Evolutionary conservation across 2,797 vertebrate genomes (phyloP).

Genomic region (Merluccius polli): DNA sequence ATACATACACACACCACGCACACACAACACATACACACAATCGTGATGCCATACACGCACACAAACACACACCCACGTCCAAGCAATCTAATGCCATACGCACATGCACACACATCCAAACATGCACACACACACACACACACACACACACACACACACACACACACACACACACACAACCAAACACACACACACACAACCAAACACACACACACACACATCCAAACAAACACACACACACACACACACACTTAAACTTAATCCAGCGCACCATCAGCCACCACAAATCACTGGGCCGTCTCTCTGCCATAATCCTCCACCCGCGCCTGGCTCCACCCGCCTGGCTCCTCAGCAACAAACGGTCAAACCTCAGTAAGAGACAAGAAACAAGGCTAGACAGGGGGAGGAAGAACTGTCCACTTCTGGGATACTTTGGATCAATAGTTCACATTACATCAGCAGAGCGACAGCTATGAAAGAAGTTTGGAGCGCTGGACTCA

Average conservation of each 20-base stretch:
- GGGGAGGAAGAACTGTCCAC: neutral
- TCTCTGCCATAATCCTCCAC: conserved; percentile 63
- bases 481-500: neutral
- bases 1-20: neutral
- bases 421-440: neutral
- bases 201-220: conserved; percentile 4
- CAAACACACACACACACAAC: neutral
- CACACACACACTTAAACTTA: conserved; percentile 18
- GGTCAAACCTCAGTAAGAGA: conserved; percentile 64
- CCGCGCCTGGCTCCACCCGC: conserved; percentile 31
- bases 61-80: neutral
- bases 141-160: conserved; percentile 23
- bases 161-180: conserved; percentile 34
- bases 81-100: neutral
- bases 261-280: conserved; percentile 49
- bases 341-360: conserved; percentile 56
- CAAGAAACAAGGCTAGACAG: conserved; percentile 53
- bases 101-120: neutral
- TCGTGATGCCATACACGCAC: too few relatives aligned
- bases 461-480: neutral
- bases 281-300: conserved; percentile 70
- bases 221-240: conserved; percentile 4
- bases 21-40: too few relatives aligned
- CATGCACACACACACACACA: conserved; percentile 25
- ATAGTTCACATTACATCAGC: neutral